Evolutionary conservation across 2,113 vertebrate genomes (phyloP), one percentile per base, ranked within the genome.

Genomic region (Xiphorhynchus elegans): DNA sequence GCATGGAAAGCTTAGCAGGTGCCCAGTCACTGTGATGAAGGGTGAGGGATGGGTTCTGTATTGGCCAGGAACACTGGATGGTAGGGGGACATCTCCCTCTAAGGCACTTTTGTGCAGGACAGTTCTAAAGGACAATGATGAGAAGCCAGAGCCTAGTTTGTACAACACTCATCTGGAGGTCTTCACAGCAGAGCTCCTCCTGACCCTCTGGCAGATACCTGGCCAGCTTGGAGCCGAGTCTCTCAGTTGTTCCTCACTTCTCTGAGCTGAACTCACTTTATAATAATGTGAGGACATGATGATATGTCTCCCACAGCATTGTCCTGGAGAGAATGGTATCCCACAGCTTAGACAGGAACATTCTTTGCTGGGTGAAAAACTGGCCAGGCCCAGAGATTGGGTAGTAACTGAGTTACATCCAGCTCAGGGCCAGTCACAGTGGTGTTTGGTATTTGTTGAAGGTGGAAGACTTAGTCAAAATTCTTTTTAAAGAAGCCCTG

Each of bases 281-380:
- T 39, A 59, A 33, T 24, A 14, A 20, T 0, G 0, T 20, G 11
- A 87, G 35, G 26, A 46, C n/a, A 59, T 3, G 46, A 20, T 47
- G 9, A 47, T 47, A 47, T 2, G 1, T 67, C 24, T 72, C 29
- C 52, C 16, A 24, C 9, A 25, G 26, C 7, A 53, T 53, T 49
- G 17, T 68, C 17, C 35, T 47, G 29, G 16, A 68, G 21, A 77
- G 82, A 35, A 8, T n/a, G 49, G 25, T 10, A 29, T 62, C 49
- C 47, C 17, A 12, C 20, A 26, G n/a, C 49, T 59, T 19, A 39
- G 11, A 23, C 2, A 7, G 12, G 49, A 10, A 4, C 9, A 19
- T 7, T 14, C 23, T 63, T n/a, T 3, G 2, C 13, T 52, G 42
- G 9, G 33, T 49, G 8, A 40, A 75, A 63, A 52, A 6, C 5